Evolutionary conservation across 2,113 vertebrate species (phyloP), one percentile per base, ranked within the genome.

Genomic region (Ophthalmolycus amberensis): DNA sequence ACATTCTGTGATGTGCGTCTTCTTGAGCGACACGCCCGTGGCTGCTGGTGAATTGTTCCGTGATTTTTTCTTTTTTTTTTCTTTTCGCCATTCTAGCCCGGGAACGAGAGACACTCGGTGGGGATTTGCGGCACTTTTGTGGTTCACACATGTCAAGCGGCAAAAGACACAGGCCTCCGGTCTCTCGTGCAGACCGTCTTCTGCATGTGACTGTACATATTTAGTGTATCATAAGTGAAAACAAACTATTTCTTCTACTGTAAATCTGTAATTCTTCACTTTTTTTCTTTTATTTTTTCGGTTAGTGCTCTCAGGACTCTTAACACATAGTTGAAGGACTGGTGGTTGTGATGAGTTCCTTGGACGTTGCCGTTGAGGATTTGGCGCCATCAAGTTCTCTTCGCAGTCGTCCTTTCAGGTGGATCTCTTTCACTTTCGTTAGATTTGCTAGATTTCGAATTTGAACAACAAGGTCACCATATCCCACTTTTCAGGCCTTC

Each of bases 261-360:
- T 97, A 95, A 96, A 97, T 97, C 96, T 96, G 90, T 92, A 94
- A 91, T 92, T 94, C 92, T 93, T 95, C 92, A 90, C 89, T 89
- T 78, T 87, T 90, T 93, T 95, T 95, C 95, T 96, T 95, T 94
- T 93, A 42, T 95, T 88, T 96, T 96, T 91, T 96, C 94, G 84
- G 97, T 97, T 97, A 97, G 97, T 97, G 97, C 96, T 97, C 98
- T 99, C 98, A 99, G 98, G 98, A 99, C 97, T 95, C 85, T 87
- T 90, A 93, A 93, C 96, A 96, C 89, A 89, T 95, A 96, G 95
- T 94, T 94, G 95, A 97, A 95, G 95, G 94, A 95, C 92, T 89
- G 85, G 85, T 94, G 87, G 95, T 80, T 66, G 87, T 56, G 82
- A 72, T 68, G 89, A 88, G 90, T 69, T 90, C 86, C 90, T 89